Base-by-base conservation (phyloP, 2,888 invertebrate species). In the Macropis europaea region DNA sequence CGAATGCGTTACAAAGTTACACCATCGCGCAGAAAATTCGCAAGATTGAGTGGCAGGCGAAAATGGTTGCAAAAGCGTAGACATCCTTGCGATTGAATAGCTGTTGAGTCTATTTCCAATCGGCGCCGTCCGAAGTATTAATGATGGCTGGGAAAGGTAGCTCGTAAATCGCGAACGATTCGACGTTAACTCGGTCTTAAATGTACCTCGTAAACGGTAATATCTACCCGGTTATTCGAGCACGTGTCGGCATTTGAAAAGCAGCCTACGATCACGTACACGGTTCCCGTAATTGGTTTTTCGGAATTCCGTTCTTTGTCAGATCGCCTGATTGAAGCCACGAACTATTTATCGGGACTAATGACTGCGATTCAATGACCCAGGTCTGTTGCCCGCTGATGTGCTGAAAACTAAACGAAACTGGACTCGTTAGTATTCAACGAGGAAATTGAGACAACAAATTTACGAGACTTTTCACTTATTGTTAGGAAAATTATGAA, bases 91-190 rank as follows among this genome's bases (percentile, higher is more conserved):
- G 30, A 30, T 30, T 15, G 19, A 47, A 30, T 26, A 3, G n/a
- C 34, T 42, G 32, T 11, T 7, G 32, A 32, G 43, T 48, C 47
- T 47, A 48, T 59, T 59, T 59, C 15, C 59, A 59, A 59, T 59
- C 38, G 28, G 13, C 48, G 38, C 38, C 13, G n/a, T 13, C n/a
- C 22, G 28, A 34, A 13, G 43, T 24, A 24, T 48, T 59, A 59
- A 59, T 59, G 48, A 38, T n/a, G 38, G 22, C 15, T 19, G 47
- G 38, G 9, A 48, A 59, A 38, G 38, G 38, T 5, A 4, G 11
- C 47, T 47, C 47, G 30, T 47, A 47, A 30, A 47, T 47, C 42
- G 13, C 45, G 38, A 24, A 36, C n/a, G 24, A 59, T 19, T 43
- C 56, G 22, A 38, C 47, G 38, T 59, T 59, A 59, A 48, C 26